Conservation (phyloP, 2,113 vertebrate genomes). For the Peromyscus californicus region DNA sequence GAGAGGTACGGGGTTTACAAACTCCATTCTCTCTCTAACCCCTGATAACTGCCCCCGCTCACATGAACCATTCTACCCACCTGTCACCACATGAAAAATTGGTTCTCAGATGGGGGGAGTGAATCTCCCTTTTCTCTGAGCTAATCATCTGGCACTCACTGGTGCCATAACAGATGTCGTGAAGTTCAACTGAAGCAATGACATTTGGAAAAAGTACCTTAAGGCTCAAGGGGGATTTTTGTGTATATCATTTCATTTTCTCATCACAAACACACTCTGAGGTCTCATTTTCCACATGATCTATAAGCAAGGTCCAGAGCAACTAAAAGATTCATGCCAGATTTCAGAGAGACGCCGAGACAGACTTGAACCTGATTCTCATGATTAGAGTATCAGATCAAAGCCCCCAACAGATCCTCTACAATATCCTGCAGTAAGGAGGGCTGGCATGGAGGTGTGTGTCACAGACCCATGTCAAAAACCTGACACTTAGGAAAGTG, state of each 20-base stretch:
- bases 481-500: accelerated
- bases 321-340: background rate
- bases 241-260: background rate
- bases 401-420: background rate
- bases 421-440: background rate
- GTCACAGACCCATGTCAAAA: accelerated
- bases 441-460: too few relatives aligned
- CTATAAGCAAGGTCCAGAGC: background rate
- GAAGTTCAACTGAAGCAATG: background rate
- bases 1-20: background rate
- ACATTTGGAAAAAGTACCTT: background rate
- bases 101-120: background rate
- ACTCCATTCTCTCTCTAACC: background rate
- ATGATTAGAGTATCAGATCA: background rate
- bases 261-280: background rate
- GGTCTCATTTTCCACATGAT: background rate
- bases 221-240: background rate
- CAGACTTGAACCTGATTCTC: background rate
- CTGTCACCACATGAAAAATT: accelerated
- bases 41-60: background rate
- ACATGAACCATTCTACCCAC: background rate
- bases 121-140: background rate
- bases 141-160: background rate
- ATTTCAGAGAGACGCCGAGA: background rate
- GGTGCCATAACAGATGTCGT: background rate